phyloP scores from a whole-genome alignment of 2,797 vertebrate genomes.

The Macrochelys suwanniensis region DNA sequence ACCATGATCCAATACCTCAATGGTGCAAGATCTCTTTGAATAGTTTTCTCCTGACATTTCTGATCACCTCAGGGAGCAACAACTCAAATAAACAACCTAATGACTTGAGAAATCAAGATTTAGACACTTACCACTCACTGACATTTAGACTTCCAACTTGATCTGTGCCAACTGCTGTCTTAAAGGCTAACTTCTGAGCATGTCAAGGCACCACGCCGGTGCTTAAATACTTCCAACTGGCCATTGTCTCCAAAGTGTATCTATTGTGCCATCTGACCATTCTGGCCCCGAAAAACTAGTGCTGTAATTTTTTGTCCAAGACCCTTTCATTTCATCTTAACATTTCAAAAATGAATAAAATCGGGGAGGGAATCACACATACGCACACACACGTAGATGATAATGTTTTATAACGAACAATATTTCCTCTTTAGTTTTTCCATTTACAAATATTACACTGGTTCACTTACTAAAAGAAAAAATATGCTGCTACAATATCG shows the following conservation, averaged over 20 bases:
- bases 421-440: background rate
- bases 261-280: background rate
- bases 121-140: constrained; percentile 72
- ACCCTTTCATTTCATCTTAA: constrained; percentile 1
- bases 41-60: constrained; percentile 65
- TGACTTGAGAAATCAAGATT: constrained; percentile 56
- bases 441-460: background rate
- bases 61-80: constrained; percentile 52
- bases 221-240: constrained; percentile 33
- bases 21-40: constrained; percentile 41
- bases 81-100: constrained; percentile 68
- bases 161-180: constrained; percentile 48
- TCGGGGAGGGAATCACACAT: background rate
- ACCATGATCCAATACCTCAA: background rate
- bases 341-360: background rate
- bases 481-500: constrained; percentile 15
- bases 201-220: constrained; percentile 42
- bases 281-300: background rate
- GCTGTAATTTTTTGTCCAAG: background rate
- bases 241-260: constrained; percentile 38
- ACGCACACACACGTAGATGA: background rate
- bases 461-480: constrained; percentile 38
- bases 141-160: constrained; percentile 62
- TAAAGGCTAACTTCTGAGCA: constrained; percentile 26
- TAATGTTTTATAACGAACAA: background rate